Conservation (phyloP, 1,140 invertebrate genomes). For the Adelges cooleyi region DNA sequence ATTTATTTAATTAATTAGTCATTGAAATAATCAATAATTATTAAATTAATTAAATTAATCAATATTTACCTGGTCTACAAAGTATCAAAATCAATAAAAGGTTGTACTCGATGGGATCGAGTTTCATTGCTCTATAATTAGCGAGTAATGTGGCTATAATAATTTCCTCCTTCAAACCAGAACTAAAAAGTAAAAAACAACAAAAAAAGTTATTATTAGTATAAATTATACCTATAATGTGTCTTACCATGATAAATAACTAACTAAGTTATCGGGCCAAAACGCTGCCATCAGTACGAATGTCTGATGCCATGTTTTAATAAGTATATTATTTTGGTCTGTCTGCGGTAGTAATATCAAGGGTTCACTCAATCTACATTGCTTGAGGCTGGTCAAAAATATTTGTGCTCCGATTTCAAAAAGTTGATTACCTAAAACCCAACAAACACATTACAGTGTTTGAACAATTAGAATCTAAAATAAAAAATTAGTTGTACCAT, state of each 20-base stretch:
- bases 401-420: slow-evolving; percentile 44
- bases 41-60: too few species aligned
- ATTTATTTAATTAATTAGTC: too few species aligned
- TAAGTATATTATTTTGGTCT: slow-evolving; percentile 46
- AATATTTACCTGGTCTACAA: slow-evolving; percentile 5
- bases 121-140: neutral
- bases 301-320: slow-evolving; percentile 46
- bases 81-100: neutral
- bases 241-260: neutral
- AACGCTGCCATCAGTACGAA: slow-evolving; percentile 48
- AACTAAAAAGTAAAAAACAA: neutral
- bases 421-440: slow-evolving; percentile 14
- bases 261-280: slow-evolving; percentile 40
- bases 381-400: slow-evolving; percentile 43
- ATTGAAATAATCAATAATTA: too few species aligned
- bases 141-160: neutral
- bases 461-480: too few species aligned
- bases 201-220: neutral
- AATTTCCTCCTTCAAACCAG: neutral
- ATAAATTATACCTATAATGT: neutral
- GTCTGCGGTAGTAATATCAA: slow-evolving; percentile 40
- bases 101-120: slow-evolving; percentile 14
- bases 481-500: too few species aligned
- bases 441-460: too few species aligned
- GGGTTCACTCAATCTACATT: slow-evolving; percentile 44